Conservation (phyloP, 2,888 invertebrate species). For the Ochropleura leucogaster region DNA sequence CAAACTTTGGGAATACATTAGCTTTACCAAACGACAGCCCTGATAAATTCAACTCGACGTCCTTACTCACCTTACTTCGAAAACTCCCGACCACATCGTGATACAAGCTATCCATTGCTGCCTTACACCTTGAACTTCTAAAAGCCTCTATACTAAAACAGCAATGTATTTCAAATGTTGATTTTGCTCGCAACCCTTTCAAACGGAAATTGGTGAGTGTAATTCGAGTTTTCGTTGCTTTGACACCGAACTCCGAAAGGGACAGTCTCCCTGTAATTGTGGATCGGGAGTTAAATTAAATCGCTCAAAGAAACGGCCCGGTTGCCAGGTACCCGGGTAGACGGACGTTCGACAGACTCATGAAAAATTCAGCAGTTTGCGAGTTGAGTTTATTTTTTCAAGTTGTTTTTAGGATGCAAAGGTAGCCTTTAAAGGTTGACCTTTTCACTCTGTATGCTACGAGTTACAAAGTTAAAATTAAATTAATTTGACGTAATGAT, state of each 20-base stretch:
- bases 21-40: slow-evolving; percentile 80
- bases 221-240: slow-evolving; percentile 73
- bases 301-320: slow-evolving; percentile 75
- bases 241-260: slow-evolving; percentile 82
- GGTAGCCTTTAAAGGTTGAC: slow-evolving; percentile 37
- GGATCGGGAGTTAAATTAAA: slow-evolving; percentile 81
- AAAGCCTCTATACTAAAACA: slow-evolving; percentile 38
- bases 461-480: slow-evolving; percentile 33
- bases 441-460: slow-evolving; percentile 20
- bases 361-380: slow-evolving; percentile 66
- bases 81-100: slow-evolving; percentile 34
- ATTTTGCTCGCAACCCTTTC: slow-evolving; percentile 61
- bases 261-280: slow-evolving; percentile 80
- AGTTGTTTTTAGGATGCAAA: slow-evolving; percentile 54
- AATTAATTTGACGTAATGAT: slow-evolving; percentile 22
- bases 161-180: slow-evolving; percentile 61
- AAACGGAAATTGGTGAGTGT: slow-evolving; percentile 66
- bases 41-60: slow-evolving; percentile 84
- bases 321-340: slow-evolving; percentile 53
- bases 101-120: slow-evolving; percentile 60
- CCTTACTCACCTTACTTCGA: slow-evolving; percentile 44
- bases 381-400: slow-evolving; percentile 61
- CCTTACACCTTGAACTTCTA: slow-evolving; percentile 17
- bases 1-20: slow-evolving; percentile 88
- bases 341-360: slow-evolving; percentile 39